Evolutionary conservation across 2,797 vertebrate genomes (phyloP).

Genomic region (Sandelia bainsii): DNA sequence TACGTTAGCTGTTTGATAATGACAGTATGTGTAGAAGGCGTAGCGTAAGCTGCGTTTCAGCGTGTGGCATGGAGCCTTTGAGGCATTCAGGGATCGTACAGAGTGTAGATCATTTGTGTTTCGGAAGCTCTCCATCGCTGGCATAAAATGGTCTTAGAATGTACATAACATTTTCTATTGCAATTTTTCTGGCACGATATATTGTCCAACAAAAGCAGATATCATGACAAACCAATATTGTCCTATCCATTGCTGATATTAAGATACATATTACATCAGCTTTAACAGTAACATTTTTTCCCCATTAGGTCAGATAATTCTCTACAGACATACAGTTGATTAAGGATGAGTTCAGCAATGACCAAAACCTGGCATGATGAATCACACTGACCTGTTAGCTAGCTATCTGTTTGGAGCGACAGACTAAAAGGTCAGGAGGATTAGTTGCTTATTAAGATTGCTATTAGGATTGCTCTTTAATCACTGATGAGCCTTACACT

Average conservation of each 20-base stretch:
- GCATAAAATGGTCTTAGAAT: no score
- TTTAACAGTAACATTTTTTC: not conserved
- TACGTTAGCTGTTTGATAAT: no score
- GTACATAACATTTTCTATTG: no score
- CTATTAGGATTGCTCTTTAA: constrained; percentile 66
- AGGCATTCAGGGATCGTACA: no score
- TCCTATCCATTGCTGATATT: no score
- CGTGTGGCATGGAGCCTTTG: no score
- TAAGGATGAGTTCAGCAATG: constrained; percentile 13
- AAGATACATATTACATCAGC: not conserved
- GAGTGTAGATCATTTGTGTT: no score
- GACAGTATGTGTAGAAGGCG: no score
- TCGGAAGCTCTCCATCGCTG: no score
- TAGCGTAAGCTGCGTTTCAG: no score
- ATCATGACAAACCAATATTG: no score
- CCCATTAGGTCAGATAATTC: not conserved
- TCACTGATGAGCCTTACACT: constrained; percentile 58
- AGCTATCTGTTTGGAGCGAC: constrained; percentile 70
- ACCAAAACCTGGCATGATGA: constrained; percentile 55
- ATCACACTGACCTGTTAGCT: constrained; percentile 55
- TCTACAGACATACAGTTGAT: not conserved
- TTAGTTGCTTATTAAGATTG: constrained; percentile 73
- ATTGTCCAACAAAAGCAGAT: not conserved
- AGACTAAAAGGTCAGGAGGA: constrained; percentile 74
- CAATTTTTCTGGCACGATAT: no score